These are phyloP conservation scores for Clarias gariepinus DNA, from an alignment of 2,113 vertebrate species.

Conservation along the genomic window DNA sequence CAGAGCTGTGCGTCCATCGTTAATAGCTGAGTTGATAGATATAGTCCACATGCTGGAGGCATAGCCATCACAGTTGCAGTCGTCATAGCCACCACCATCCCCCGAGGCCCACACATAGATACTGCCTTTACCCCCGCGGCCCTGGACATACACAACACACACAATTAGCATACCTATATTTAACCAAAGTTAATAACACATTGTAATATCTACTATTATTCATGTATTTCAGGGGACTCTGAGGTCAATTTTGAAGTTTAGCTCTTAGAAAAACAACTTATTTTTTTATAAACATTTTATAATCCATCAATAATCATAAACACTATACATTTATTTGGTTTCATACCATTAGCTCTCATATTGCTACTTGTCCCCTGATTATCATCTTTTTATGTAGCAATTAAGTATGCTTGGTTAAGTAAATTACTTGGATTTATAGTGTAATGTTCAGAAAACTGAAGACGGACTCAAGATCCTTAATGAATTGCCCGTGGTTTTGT, in stretches of 20 bases:
- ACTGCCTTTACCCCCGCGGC: constrained; percentile 93
- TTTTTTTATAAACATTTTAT: background rate
- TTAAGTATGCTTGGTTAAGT: constrained; percentile 8
- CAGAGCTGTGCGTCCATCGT: constrained; percentile 91
- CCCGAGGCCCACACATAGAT: constrained; percentile 99
- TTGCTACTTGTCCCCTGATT: constrained; percentile 15
- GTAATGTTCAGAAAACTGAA: background rate
- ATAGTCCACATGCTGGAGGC: constrained; percentile 99
- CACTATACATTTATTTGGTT: background rate
- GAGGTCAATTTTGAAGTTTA: background rate
- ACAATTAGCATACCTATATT: background rate
- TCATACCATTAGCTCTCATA: constrained; percentile 20
- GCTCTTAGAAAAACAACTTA: background rate
- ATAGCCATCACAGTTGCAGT: constrained; percentile 97
- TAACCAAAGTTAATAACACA: background rate
- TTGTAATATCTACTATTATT: background rate
- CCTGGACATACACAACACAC: constrained; percentile 67
- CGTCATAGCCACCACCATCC: constrained; percentile 96
- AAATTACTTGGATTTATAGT: background rate
- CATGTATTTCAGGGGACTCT: background rate
- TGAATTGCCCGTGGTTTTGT: constrained; percentile 10
- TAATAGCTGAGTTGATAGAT: constrained; percentile 99
- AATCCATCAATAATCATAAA: background rate
- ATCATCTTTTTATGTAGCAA: constrained; percentile 2
- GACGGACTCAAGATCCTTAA: background rate